A percentile compares a stretch with the other conserved stretches of the same genome.
phyloP scores from a whole-genome alignment of 2,797 vertebrate species.

The Pangasius macronema region DNA sequence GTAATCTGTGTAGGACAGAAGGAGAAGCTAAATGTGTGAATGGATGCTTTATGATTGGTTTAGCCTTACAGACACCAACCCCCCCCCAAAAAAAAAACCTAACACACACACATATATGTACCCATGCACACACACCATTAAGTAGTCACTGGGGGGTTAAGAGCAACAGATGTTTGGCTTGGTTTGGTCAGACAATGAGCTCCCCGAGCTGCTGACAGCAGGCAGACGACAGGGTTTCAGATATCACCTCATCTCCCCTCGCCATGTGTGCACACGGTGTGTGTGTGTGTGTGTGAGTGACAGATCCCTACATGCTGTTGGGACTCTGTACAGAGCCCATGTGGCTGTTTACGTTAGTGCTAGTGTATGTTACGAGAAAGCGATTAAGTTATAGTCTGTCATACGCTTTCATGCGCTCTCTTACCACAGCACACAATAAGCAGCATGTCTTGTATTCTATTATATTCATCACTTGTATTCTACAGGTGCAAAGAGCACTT shows the following conservation, averaged over 20 bases:
- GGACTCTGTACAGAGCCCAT: not conserved
- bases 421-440: not conserved
- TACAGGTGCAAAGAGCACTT: not conserved
- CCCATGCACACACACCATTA: constrained; percentile 27
- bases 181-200: constrained; percentile 47
- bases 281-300: not conserved
- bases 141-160: constrained; percentile 34
- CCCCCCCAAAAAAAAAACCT: too few species aligned
- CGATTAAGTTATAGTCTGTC: not conserved
- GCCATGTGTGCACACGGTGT: not conserved
- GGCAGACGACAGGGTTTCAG: constrained; percentile 74
- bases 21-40: not conserved
- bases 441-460: too few species aligned
- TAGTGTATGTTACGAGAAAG: not conserved
- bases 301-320: not conserved
- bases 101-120: not conserved
- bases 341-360: not conserved
- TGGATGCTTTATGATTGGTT: not conserved
- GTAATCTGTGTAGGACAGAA: not conserved
- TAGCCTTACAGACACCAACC: not conserved
- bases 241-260: constrained; percentile 65
- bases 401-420: not conserved
- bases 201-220: constrained; percentile 72
- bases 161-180: constrained; percentile 55
- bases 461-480: too few species aligned